phyloP scores from a whole-genome alignment of 2,797 vertebrate species.

The Tapirus indicus region DNA sequence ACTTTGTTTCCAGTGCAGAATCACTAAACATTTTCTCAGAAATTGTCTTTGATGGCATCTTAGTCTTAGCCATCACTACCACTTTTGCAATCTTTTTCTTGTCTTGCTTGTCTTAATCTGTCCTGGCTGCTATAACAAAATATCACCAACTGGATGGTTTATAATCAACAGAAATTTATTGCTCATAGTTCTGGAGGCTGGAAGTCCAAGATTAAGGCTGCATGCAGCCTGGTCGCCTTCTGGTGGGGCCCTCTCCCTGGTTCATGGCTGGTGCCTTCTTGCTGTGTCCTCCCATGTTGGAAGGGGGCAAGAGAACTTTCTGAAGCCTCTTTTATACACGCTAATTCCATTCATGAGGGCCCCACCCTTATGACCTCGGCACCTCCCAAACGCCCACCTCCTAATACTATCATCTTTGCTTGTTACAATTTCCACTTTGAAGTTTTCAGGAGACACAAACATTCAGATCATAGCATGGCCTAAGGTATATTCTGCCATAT shows the following conservation, averaged over 20 bases:
- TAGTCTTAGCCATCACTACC: neutral
- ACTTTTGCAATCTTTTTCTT: too few relatives aligned
- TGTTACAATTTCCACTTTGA: neutral
- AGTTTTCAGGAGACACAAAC: neutral
- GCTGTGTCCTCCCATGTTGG: neutral
- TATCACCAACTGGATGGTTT: too few relatives aligned
- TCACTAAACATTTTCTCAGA: neutral
- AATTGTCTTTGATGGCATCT: neutral
- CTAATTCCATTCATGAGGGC: too few relatives aligned
- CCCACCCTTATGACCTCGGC: neutral
- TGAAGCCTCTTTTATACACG: too few relatives aligned
- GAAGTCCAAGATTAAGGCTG: too few relatives aligned
- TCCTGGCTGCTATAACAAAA: too few relatives aligned
- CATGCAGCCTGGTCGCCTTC: neutral
- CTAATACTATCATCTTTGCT: neutral
- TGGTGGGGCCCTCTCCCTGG: neutral
- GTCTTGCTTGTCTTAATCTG: neutral
- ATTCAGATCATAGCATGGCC: neutral
- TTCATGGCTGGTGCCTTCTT: neutral
- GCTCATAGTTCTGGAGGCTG: too few relatives aligned
- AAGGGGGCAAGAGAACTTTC: neutral
- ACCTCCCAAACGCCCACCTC: neutral
- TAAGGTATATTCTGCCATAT: neutral
- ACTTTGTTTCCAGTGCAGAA: neutral
- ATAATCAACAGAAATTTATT: too few relatives aligned